Conservation (phyloP, 2,888 invertebrate species). For the Hirtodrosophila alboralis region DNA sequence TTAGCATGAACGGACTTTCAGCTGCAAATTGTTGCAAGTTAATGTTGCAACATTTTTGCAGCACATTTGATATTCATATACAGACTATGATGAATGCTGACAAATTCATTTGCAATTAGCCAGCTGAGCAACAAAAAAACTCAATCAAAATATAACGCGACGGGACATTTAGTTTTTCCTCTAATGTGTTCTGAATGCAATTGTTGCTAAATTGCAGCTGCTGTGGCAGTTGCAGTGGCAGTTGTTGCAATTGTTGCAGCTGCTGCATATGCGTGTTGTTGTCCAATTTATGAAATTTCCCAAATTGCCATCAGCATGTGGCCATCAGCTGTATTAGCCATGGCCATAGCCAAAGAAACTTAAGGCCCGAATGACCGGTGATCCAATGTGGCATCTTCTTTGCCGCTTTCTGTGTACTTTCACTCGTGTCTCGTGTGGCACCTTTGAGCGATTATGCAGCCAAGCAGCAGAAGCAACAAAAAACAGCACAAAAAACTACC, state of each 20-base stretch:
- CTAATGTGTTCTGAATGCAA: slow-evolving; percentile 60
- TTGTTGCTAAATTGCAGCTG: slow-evolving; percentile 39
- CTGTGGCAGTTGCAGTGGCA: slow-evolving; percentile 3
- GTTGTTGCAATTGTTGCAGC: slow-evolving; percentile 26
- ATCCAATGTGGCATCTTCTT: slow-evolving; percentile 34
- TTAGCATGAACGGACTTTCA: no score
- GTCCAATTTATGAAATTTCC: slow-evolving; percentile 65
- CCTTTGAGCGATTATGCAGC: slow-evolving; percentile 70
- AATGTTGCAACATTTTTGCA: slow-evolving; percentile 32
- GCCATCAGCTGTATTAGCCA: slow-evolving; percentile 46
- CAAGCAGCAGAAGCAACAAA: slow-evolving; percentile 50
- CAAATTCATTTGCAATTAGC: slow-evolving; percentile 61
- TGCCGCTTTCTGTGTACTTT: slow-evolving; percentile 67
- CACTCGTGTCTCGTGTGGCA: slow-evolving; percentile 63
- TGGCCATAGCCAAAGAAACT: slow-evolving; percentile 18
- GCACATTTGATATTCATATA: slow-evolving; percentile 22
- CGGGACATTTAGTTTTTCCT: slow-evolving; percentile 53
- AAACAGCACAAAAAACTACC: slow-evolving; percentile 1
- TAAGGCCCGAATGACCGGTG: slow-evolving; percentile 47
- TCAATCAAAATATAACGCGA: slow-evolving; percentile 36
- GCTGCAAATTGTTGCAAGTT: slow-evolving; percentile 16
- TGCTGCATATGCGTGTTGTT: slow-evolving; percentile 70
- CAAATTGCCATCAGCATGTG: slow-evolving; percentile 62
- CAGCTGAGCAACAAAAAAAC: slow-evolving; percentile 37
- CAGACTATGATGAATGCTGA: slow-evolving; percentile 41